Evolutionary conservation across 2,113 vertebrate genomes (phyloP).

Genomic region (Holacanthus passer): DNA sequence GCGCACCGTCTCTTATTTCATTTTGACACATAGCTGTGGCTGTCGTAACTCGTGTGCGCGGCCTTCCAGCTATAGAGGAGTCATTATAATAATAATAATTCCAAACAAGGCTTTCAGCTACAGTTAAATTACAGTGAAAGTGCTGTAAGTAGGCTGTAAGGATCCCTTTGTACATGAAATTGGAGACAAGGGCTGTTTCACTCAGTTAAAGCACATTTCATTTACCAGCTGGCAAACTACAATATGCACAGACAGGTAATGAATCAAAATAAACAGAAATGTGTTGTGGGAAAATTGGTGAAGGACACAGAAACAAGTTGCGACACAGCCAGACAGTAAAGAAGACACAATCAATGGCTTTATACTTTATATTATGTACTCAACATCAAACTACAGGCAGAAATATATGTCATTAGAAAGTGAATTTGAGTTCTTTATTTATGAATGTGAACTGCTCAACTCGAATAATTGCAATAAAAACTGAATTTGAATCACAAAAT

Average conservation of each 20-base stretch:
- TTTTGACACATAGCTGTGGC: constrained; percentile 25
- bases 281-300: background rate
- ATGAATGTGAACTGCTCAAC: too few relatives aligned
- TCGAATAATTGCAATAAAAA: too few relatives aligned
- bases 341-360: background rate
- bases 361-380: background rate
- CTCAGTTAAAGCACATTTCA: constrained; percentile 38
- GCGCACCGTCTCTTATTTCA: constrained; percentile 21
- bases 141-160: constrained; percentile 24
- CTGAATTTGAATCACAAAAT: too few relatives aligned
- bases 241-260: background rate
- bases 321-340: background rate
- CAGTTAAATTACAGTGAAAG: constrained; percentile 48
- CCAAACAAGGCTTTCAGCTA: constrained; percentile 52
- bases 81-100: constrained; percentile 45
- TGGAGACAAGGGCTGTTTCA: constrained; percentile 20
- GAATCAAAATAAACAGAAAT: constrained; percentile 24
- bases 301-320: background rate
- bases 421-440: too few relatives aligned
- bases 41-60: constrained; percentile 21
- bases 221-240: constrained; percentile 22
- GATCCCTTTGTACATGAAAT: constrained; percentile 29
- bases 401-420: too few relatives aligned
- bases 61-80: constrained; percentile 19
- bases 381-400: background rate